These are phyloP conservation scores for Drosophila putrida DNA, from an alignment of 2,888 invertebrate species.

Conservation along the genomic window DNA sequence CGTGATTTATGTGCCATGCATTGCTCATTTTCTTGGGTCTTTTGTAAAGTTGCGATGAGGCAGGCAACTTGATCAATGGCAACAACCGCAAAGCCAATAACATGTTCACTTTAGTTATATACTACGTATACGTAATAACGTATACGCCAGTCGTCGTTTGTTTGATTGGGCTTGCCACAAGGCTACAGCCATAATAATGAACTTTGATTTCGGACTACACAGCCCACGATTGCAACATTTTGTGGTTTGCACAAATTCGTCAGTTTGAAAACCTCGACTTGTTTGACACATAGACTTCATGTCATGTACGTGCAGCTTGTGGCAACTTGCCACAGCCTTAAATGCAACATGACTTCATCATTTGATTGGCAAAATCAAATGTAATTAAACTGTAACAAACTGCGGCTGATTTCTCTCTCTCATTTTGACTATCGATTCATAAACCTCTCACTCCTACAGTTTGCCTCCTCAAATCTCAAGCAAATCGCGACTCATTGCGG, in stretches of 20 bases:
- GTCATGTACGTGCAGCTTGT: conserved; percentile 22
- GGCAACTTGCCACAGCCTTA: background rate
- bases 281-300: conserved; percentile 19
- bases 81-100: conserved; percentile 18
- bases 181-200: conserved; percentile 63
- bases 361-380: conserved; percentile 4
- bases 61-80: conserved; percentile 71
- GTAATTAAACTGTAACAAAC: conserved; percentile 7
- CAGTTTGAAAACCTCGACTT: conserved; percentile 9
- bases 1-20: conserved; percentile 62
- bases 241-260: conserved; percentile 7
- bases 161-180: conserved; percentile 56
- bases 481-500: background rate
- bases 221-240: conserved; percentile 9
- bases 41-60: conserved; percentile 48
- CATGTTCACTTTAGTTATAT: conserved; percentile 34
- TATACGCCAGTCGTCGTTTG: conserved; percentile 63
- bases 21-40: conserved; percentile 60
- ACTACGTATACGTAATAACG: conserved; percentile 63
- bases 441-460: no score
- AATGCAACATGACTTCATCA: conserved; percentile 5
- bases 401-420: background rate
- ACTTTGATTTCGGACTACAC: conserved; percentile 55
- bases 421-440: background rate
- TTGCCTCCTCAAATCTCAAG: background rate